A percentile compares a stretch with the other conserved stretches of the same genome.
Conservation (phyloP, 2,797 vertebrate genomes). For the Halcyon chelicuti region DNA sequence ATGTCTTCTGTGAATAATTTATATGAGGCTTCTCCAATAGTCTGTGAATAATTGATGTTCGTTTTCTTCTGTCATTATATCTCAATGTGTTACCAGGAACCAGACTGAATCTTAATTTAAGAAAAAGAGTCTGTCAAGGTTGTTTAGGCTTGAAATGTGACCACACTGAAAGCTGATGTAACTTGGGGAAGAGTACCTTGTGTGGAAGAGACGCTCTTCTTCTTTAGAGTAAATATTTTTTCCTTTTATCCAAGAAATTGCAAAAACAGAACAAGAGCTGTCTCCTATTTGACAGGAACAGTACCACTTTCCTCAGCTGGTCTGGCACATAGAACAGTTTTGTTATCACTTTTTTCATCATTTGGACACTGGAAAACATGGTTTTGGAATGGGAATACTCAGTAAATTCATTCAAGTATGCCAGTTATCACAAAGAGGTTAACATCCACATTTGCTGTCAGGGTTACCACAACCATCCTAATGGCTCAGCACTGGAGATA, state of each 20-base stretch:
- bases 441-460: neutral
- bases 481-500: neutral
- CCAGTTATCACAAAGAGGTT: neutral
- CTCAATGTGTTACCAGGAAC: conserved; percentile 29
- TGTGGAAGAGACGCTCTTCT: neutral
- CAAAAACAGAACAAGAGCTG: neutral
- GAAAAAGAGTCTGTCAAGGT: neutral
- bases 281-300: neutral
- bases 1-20: conserved; percentile 52
- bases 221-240: neutral
- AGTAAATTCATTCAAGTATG: neutral
- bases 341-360: neutral
- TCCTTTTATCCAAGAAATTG: neutral
- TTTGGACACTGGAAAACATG: neutral
- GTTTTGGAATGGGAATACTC: neutral
- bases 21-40: conserved; percentile 10
- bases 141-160: neutral
- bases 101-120: conserved; percentile 46
- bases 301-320: neutral
- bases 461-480: neutral
- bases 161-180: neutral
- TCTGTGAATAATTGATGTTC: conserved; percentile 60
- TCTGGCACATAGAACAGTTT: neutral
- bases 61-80: conserved; percentile 54
- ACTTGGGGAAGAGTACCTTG: neutral